Evolutionary conservation across 1,140 invertebrate species (phyloP), one percentile per base, ranked within the genome.

Genomic region (Grapholita molesta): DNA sequence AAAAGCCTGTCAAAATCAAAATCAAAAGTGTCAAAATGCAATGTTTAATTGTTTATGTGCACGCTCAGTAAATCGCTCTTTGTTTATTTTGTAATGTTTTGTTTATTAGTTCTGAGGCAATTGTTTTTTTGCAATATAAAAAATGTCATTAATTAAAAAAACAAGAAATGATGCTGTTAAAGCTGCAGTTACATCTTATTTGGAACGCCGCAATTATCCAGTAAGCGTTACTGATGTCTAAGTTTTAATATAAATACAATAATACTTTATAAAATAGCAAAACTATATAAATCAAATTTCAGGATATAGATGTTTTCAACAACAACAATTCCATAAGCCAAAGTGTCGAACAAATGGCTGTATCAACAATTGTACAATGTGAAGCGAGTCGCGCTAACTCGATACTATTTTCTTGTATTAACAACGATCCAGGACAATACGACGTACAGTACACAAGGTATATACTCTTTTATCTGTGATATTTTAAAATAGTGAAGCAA

Each of bases 401-500:
- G 32, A 91, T 92, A 67, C 76, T 92, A 35, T 92, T 92, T 78
- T 92, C 92, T 6, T 93, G 92, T 64, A 93, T 94, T 3, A 94
- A 93, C 68, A 94, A 94, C 74, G 93, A 94, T 77, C 91, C 93
- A 11, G 86, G 88, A 9, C 92, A 93, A 67, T 93, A 93, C 66
- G 93, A 94, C 70, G 85, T 92, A 73, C 93, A 94, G 73, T 94
- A 94, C 70, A 87, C 89, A 8, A 92, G 88, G 92, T 93, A 83
- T 57, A 67, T 35, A 64, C 38, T 52, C 24, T 55, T 57, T 67
- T 64, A 24, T 3, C 61, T 33, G n/a, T n/a, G n/a, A n/a, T n/a
- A 67, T 67, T n/a, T 55, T 12, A 2, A 15, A 25, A 35, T 23
- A n/a, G n/a, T n/a, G n/a, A n/a, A n/a, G n/a, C n/a, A n/a, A n/a